A percentile compares a stretch with the other conserved stretches of the same genome.
Conservation (phyloP, 2,888 invertebrate species). For the Oxycera nigricornis region DNA sequence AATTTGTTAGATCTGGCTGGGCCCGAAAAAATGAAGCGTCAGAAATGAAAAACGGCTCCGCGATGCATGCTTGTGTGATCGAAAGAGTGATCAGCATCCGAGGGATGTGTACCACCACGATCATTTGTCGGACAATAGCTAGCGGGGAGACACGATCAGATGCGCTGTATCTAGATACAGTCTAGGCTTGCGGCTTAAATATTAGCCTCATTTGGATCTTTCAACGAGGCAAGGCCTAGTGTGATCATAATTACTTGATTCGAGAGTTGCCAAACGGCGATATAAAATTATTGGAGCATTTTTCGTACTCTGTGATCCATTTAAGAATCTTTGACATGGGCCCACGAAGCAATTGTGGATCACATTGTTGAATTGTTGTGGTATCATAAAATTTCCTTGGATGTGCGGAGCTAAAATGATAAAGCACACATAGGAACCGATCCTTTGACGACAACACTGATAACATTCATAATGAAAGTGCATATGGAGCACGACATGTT, state of each 20-base stretch:
- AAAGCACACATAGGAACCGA: no score
- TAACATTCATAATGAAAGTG: no score
- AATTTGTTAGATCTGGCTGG: constrained; percentile 47
- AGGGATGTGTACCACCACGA: constrained; percentile 6
- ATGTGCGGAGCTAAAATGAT: no score
- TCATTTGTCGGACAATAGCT: constrained; percentile 17
- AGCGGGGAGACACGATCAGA: not conserved
- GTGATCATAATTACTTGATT: not conserved
- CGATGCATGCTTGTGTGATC: not conserved
- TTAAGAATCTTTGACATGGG: no score
- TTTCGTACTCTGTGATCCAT: no score
- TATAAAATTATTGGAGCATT: no score
- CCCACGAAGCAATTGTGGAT: no score
- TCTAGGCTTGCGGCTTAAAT: constrained; percentile 25
- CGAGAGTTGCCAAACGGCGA: constrained; percentile 45
- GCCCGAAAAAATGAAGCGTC: not conserved
- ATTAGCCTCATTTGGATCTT: not conserved
- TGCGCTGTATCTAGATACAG: not conserved
- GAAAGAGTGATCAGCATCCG: constrained; percentile 12
- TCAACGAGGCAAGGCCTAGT: not conserved
- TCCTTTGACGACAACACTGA: no score
- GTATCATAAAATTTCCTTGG: no score
- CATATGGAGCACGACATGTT: not conserved
- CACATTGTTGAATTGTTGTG: no score
- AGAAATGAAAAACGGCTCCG: not conserved